These are phyloP conservation scores for Cydia strobilella DNA, from an alignment of 1,140 invertebrate species.

Conservation along the genomic window DNA sequence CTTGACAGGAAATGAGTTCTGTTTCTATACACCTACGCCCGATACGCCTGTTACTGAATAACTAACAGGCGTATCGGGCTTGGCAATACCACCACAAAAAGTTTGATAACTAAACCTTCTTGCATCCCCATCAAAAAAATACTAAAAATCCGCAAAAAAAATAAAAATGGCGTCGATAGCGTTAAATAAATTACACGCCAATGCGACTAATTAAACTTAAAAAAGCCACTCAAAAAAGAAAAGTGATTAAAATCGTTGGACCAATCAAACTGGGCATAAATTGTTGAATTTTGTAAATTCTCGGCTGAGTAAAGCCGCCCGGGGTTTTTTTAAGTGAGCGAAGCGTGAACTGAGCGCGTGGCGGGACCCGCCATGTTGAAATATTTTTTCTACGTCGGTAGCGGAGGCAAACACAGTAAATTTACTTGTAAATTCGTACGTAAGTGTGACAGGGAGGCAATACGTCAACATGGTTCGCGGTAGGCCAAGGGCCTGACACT, in stretches of 20 bases:
- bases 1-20: too few relatives aligned
- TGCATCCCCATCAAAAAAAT: too few relatives aligned
- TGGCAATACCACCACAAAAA: too few relatives aligned
- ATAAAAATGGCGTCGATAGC: neutral
- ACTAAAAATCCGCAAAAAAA: neutral
- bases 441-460: too few relatives aligned
- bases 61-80: too few relatives aligned
- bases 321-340: neutral
- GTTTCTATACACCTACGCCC: too few relatives aligned
- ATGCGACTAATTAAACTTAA: conserved; percentile 18
- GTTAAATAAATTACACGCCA: neutral
- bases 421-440: too few relatives aligned
- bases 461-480: too few relatives aligned
- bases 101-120: too few relatives aligned
- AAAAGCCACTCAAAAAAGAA: conserved; percentile 12
- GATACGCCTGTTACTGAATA: too few relatives aligned
- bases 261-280: neutral
- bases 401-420: too few relatives aligned
- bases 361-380: neutral
- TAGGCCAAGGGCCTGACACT: too few relatives aligned
- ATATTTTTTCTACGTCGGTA: neutral
- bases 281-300: conserved; percentile 14
- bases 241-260: conserved; percentile 21
- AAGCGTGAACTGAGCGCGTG: neutral
- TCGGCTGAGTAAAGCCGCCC: neutral